These are phyloP conservation scores for Andrena bicolor DNA, from an alignment of 2,888 invertebrate genomes.

Conservation along the genomic window DNA sequence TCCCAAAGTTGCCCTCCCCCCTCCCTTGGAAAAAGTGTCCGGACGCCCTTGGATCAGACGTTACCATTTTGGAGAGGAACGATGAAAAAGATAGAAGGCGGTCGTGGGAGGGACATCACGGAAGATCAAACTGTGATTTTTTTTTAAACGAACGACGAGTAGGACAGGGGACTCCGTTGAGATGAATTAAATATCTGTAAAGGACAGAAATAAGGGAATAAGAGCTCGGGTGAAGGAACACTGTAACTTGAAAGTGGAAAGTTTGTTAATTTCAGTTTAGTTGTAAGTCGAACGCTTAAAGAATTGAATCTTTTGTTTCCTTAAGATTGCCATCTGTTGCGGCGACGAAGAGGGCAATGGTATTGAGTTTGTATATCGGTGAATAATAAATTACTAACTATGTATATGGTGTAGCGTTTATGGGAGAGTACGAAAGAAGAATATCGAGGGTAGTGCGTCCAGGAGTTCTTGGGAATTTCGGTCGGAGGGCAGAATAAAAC, in stretches of 20 bases:
- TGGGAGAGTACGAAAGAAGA: no score
- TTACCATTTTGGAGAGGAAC: no score
- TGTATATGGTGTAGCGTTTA: no score
- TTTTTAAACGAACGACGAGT: neutral
- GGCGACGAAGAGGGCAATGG: neutral
- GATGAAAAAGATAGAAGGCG: no score
- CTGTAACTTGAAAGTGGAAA: neutral
- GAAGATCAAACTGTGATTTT: conserved; percentile 9
- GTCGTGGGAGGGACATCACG: neutral
- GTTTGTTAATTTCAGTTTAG: neutral
- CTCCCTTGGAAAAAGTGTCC: no score
- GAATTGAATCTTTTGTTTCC: neutral
- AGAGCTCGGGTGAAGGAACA: neutral
- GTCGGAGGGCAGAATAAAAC: neutral
- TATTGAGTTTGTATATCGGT: conserved; percentile 6
- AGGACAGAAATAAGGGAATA: neutral
- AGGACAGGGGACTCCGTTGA: neutral
- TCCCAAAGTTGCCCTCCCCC: no score
- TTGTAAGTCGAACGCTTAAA: neutral
- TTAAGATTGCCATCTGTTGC: neutral
- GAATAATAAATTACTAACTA: conserved; percentile 1
- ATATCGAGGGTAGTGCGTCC: neutral
- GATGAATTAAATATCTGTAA: neutral
- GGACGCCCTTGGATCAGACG: neutral
- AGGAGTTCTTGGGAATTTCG: neutral